These are phyloP conservation scores for Microctonus aethiopoides DNA, from an alignment of 2,888 invertebrate species.

Conservation along the genomic window DNA sequence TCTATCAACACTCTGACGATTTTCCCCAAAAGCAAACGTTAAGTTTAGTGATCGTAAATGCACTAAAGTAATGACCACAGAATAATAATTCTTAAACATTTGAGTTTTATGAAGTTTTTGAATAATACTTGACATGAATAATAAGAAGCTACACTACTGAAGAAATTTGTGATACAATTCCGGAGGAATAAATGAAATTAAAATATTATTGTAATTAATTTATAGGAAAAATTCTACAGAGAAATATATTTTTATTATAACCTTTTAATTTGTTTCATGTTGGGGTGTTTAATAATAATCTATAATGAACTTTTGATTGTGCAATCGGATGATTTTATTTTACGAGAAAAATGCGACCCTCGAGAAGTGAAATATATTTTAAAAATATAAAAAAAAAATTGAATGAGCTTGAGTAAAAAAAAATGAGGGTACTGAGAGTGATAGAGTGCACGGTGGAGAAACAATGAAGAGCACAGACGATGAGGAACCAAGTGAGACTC, in stretches of 20 bases:
- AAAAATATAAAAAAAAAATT: not conserved
- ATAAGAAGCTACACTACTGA: too few species aligned
- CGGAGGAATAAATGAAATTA: too few species aligned
- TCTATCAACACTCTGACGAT: not conserved
- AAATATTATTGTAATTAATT: not conserved
- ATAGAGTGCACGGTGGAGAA: slow-evolving; percentile 25
- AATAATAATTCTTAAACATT: too few species aligned
- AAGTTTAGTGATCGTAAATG: slow-evolving; percentile 42
- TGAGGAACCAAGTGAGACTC: not conserved
- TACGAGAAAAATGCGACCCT: not conserved
- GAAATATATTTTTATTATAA: too few species aligned
- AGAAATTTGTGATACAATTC: too few species aligned
- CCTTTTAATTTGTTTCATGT: too few species aligned
- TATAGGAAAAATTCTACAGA: too few species aligned
- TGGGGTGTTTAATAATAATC: too few species aligned
- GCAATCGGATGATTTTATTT: not conserved
- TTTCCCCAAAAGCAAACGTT: slow-evolving; percentile 15
- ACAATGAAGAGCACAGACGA: slow-evolving; percentile 26
- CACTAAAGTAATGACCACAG: not conserved
- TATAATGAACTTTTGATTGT: too few species aligned
- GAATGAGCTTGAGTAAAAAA: slow-evolving; percentile 8
- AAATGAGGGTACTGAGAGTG: slow-evolving; percentile 1
- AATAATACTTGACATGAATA: too few species aligned
- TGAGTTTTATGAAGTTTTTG: too few species aligned
- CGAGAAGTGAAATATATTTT: slow-evolving; percentile 36